Evolutionary conservation across 2,797 vertebrate genomes (phyloP), one percentile per base, ranked within the genome.

Genomic region (Oryzias sinensis): DNA sequence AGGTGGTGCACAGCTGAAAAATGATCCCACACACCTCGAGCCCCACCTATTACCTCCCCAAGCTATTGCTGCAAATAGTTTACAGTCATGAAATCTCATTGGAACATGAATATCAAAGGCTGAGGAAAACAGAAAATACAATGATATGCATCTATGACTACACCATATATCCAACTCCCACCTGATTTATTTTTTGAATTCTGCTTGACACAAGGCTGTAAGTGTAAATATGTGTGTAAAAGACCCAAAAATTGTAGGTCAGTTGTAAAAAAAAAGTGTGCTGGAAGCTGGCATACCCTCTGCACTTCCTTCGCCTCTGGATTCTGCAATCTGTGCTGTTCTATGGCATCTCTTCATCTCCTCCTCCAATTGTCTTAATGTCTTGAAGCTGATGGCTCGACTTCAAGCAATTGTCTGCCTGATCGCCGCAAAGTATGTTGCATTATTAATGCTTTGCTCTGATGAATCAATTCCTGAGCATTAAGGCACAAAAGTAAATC

Each of bases 211-310:
- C 62, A 63, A 68, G 46, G 42, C 20, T 43, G 29, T 29, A 11
- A 13, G 33, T 33, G 33, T 33, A 9, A 33, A 9, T 9, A 33
- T 33, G 29, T 9, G 29, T 33, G 29, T 33, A 9, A 8, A 33
- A 33, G 33, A 33, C 8, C 33, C 3, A 33, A 33, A 22, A 33
- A 33, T 33, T 33, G 33, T 33, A 11, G 33, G 33, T 33, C 33
- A 33, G 3, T 33, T 33, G 33, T 33, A 33, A 33, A 22, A 22
- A 20, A 20, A 20, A 33, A 33, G 29, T 8, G 29, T 33, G 29
- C 29, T 83, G 49, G 27, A 56, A 57, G 67, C 70, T 63, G 60
- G 60, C 65, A 24, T 65, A 45, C 14, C 58, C 62, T 74, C 44
- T 8, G 43, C 52, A 64, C 66, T 51, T 48, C 55, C 29, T 63